Base-by-base conservation (phyloP, 2,797 vertebrate species). In the Brachyalestes nurse region DNA sequence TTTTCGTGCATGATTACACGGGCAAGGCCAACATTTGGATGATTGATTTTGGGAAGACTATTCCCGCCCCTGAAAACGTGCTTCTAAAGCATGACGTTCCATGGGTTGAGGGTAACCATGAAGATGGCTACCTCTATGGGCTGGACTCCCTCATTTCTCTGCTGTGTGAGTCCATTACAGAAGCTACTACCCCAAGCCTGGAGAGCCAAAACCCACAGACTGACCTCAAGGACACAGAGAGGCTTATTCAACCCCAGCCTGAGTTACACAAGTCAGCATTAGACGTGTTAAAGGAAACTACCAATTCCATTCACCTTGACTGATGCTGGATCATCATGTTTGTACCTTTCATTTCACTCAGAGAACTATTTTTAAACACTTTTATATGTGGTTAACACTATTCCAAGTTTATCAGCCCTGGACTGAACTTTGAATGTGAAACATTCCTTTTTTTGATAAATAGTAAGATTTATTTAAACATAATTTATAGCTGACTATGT, bases 1-100 rank as follows among this genome's bases (percentile, higher is more conserved):
- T 97, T 70, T 97, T 97, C n/a, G 93, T 97, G 77, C 96, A 97
- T 0, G 96, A 97, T 90, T 88, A 89, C 74, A 93, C 86, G 0
- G 91, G 89, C 86, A 94, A 93, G 86, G 95, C 96, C 87, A 96
- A 88, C 1, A 93, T 97, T 76, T 97, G 96, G 96, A 97, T 97
- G 96, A 97, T 97, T n/a, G 96, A 97, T 91, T 97, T 97, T 55
- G 96, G 95, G 67, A 97, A 97, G 90, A 97, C 96, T 0, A 91
- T 91, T 0, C 92, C 94, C 0, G 77, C 92, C 23, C 92, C 93
- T 0, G 87, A 91, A 12, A 83, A 85, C 0, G 78, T 83, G 19
- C 86, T 83, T 0, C 88, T 97, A 49, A 89, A 78, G 40, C 96
- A 97, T 81, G 85, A 95, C 2, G 76, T 96, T 80, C 92, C 93